A percentile compares a stretch with the other conserved stretches of the same genome.
Conservation (phyloP, 2,797 vertebrate genomes). For the Parotocinclus haroldoi region DNA sequence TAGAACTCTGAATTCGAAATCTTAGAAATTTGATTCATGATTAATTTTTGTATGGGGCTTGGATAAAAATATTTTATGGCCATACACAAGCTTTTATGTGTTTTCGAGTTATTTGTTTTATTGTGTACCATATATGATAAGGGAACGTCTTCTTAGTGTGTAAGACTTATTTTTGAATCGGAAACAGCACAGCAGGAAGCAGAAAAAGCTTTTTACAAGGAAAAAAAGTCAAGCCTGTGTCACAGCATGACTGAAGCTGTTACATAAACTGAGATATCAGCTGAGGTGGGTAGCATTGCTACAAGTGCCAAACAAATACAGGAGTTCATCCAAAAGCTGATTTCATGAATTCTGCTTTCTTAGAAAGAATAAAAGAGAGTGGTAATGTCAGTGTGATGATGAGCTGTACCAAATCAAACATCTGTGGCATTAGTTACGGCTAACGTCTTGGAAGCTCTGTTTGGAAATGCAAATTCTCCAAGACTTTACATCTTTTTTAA, state of each 20-base stretch:
- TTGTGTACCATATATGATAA: too few species aligned
- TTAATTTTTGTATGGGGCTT: too few species aligned
- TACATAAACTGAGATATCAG: conserved; percentile 44
- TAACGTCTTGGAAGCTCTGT: conserved; percentile 30
- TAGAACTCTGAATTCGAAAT: too few species aligned
- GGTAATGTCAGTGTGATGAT: conserved; percentile 10
- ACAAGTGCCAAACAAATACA: conserved; percentile 17
- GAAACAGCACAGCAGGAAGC: too few species aligned
- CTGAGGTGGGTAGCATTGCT: conserved; percentile 39
- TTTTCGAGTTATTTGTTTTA: too few species aligned
- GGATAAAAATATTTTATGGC: too few species aligned
- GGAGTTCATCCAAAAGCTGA: conserved; percentile 20
- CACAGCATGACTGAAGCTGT: conserved; percentile 37
- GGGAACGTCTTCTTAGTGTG: too few species aligned
- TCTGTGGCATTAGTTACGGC: conserved; percentile 37
- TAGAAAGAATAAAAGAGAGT: not conserved
- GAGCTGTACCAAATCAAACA: conserved; percentile 25
- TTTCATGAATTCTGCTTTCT: not conserved
- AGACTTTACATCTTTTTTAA: conserved; percentile 39
- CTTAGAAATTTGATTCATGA: too few species aligned
- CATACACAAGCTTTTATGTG: too few species aligned
- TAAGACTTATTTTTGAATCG: too few species aligned
- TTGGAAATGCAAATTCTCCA: conserved; percentile 22
- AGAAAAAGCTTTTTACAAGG: conserved; percentile 2
- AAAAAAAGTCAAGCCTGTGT: conserved; percentile 6